A percentile compares a stretch with the other conserved stretches of the same genome.
Conservation (phyloP, 2,888 invertebrate species). For the Oeneis ivallda region DNA sequence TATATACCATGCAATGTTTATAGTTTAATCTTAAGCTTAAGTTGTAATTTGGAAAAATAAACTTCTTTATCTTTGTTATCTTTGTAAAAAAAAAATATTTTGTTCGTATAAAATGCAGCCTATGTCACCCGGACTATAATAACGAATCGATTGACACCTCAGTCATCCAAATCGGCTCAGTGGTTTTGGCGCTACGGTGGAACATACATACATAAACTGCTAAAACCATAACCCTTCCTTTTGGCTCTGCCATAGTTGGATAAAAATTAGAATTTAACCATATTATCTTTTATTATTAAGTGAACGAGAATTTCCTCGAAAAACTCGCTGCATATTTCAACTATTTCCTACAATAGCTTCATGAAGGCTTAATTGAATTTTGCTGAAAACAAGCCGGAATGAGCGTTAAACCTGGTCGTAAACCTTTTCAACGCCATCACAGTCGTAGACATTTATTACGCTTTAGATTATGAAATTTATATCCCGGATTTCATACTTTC, state of each 20-base stretch:
- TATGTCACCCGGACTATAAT: too few species aligned
- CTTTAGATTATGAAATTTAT: constrained; percentile 13
- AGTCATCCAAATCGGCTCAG: too few species aligned
- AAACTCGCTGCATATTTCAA: constrained; percentile 7
- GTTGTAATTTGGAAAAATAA: too few species aligned
- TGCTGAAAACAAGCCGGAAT: constrained; percentile 5
- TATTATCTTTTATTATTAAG: not conserved
- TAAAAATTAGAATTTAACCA: not conserved
- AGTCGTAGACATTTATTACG: constrained; percentile 16
- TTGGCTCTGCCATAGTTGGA: too few species aligned
- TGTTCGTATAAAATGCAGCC: too few species aligned
- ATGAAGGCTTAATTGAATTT: constrained; percentile 10
- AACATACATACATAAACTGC: not conserved
- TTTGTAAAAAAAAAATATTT: too few species aligned
- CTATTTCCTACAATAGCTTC: constrained; percentile 7
- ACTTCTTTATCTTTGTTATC: too few species aligned
- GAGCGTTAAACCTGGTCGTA: constrained; percentile 11
- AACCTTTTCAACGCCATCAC: constrained; percentile 16
- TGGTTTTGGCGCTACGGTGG: too few species aligned
- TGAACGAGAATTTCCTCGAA: not conserved
- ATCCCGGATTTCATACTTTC: not conserved
- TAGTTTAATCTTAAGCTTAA: too few species aligned
- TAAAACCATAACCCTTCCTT: not conserved
- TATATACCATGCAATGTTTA: too few species aligned
- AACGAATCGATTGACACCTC: too few species aligned